A percentile compares a stretch with the other conserved stretches of the same genome.
These are phyloP conservation scores for Brachypodius melanocephalos DNA, from an alignment of 2,113 vertebrate genomes.

Conservation along the genomic window DNA sequence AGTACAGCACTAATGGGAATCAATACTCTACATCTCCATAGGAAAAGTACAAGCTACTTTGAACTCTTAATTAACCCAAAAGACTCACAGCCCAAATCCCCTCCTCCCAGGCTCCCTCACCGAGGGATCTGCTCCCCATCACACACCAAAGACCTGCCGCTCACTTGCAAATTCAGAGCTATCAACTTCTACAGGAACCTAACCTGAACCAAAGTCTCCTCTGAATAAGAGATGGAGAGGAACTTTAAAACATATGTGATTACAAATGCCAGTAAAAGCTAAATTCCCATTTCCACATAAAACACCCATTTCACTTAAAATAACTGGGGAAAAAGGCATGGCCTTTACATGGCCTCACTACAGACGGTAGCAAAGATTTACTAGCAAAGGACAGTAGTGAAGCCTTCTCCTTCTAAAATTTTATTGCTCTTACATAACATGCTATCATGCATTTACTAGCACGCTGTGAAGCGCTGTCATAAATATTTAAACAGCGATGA, in stretches of 20 bases:
- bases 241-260: neutral
- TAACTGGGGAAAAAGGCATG: neutral
- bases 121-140: neutral
- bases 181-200: neutral
- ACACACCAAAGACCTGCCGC: neutral
- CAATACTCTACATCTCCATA: neutral
- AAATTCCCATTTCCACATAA: neutral
- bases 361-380: neutral
- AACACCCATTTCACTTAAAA: neutral
- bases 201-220: neutral
- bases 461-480: neutral
- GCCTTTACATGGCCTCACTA: neutral
- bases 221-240: neutral
- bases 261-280: neutral
- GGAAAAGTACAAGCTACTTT: neutral
- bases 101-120: neutral
- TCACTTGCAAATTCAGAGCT: neutral
- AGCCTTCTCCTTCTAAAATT: neutral
- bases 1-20: neutral
- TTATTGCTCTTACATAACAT: conserved; percentile 24
- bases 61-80: neutral
- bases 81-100: neutral
- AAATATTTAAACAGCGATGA: conserved; percentile 21
- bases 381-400: neutral
- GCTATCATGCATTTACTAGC: neutral